phyloP scores from a whole-genome alignment of 2,797 vertebrate species.

The Babyrousa celebensis region DNA sequence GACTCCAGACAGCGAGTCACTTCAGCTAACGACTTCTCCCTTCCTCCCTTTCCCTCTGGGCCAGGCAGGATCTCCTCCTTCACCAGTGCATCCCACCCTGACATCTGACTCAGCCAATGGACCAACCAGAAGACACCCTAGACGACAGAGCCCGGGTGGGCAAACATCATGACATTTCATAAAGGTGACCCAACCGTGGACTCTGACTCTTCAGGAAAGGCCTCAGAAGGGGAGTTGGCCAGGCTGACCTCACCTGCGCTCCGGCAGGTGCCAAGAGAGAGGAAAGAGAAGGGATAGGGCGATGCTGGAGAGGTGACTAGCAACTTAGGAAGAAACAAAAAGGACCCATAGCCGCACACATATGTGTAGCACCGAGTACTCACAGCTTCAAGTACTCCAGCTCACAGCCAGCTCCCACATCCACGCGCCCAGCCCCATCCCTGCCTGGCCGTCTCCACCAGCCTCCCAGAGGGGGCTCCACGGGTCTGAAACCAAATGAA shows the following conservation, averaged over 20 bases:
- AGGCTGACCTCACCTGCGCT: not conserved
- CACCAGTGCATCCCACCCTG: not conserved
- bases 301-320: not conserved
- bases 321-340: not conserved
- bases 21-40: not conserved
- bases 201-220: not conserved
- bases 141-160: not conserved
- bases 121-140: not conserved
- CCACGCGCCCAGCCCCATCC: not conserved
- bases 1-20: conserved; percentile 33
- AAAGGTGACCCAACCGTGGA: not conserved
- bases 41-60: not conserved
- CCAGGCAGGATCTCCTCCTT: not conserved
- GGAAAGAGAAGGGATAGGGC: not conserved
- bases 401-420: not conserved
- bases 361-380: not conserved
- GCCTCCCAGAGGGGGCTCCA: not conserved
- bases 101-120: not conserved
- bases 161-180: not conserved
- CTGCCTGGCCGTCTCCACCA: not conserved
- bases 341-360: not conserved
- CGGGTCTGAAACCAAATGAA: not conserved
- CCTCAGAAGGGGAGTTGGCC: not conserved
- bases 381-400: too few relatives aligned
- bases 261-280: not conserved